phyloP scores from a whole-genome alignment of 2,888 invertebrate genomes.

The Hesperia comma region DNA sequence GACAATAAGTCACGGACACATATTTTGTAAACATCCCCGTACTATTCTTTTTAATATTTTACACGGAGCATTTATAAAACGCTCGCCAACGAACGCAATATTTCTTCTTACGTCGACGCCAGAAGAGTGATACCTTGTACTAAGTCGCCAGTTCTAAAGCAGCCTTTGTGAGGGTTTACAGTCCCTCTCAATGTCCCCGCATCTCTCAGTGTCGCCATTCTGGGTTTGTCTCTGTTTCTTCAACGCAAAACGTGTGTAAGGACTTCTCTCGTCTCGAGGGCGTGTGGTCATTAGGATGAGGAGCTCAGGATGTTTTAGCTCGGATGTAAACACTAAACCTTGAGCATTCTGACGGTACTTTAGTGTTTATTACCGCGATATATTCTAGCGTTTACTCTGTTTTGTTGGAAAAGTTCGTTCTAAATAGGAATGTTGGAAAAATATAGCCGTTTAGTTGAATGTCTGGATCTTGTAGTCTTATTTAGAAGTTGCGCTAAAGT shows the following conservation, averaged over 20 bases:
- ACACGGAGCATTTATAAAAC: slow-evolving; percentile 13
- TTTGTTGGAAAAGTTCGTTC: slow-evolving; percentile 17
- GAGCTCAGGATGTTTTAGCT: slow-evolving; percentile 36
- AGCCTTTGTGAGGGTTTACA: slow-evolving; percentile 22
- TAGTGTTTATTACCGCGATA: slow-evolving; percentile 30
- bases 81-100: slow-evolving; percentile 18
- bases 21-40: too few relatives aligned
- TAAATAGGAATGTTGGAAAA: slow-evolving; percentile 20
- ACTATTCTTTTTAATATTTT: not conserved
- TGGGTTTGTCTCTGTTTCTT: slow-evolving; percentile 17
- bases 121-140: slow-evolving; percentile 28
- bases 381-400: slow-evolving; percentile 18
- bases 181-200: slow-evolving; percentile 18
- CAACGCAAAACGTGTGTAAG: slow-evolving; percentile 45
- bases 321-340: not conserved
- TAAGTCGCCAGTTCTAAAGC: slow-evolving; percentile 23
- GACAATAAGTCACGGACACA: too few relatives aligned
- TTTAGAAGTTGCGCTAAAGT: too few relatives aligned
- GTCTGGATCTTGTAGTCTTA: not conserved
- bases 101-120: slow-evolving; percentile 28
- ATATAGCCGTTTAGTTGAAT: slow-evolving; percentile 21
- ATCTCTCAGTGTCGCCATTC: slow-evolving; percentile 16
- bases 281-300: slow-evolving; percentile 54
- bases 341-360: slow-evolving; percentile 30
- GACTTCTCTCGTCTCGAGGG: slow-evolving; percentile 44